A percentile compares a stretch with the other conserved stretches of the same genome.
These are phyloP conservation scores for Serrognathus titanus DNA, from an alignment of 2,888 invertebrate species.

Conservation along the genomic window DNA sequence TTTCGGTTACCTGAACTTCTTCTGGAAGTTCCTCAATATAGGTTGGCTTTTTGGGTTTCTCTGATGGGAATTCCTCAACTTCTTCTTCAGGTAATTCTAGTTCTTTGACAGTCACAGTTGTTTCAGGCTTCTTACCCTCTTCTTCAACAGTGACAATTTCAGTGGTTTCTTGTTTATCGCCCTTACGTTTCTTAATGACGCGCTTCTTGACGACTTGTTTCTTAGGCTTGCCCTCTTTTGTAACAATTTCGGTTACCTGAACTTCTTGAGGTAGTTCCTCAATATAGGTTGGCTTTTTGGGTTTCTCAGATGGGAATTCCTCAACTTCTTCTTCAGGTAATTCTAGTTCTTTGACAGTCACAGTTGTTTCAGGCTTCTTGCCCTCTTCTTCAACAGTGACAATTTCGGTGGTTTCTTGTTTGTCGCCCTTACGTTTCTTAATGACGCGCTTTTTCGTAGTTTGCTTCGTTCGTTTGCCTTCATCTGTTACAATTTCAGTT, in stretches of 20 bases:
- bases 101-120: constrained; percentile 34
- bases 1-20: constrained; percentile 35
- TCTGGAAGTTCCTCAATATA: constrained; percentile 36
- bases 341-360: constrained; percentile 32
- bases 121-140: constrained; percentile 33
- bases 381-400: constrained; percentile 35
- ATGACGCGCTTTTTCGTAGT: constrained; percentile 30
- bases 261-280: constrained; percentile 38
- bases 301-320: constrained; percentile 18
- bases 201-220: constrained; percentile 41
- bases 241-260: constrained; percentile 40
- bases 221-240: constrained; percentile 31
- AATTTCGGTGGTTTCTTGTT: constrained; percentile 20
- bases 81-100: constrained; percentile 33
- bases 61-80: constrained; percentile 10
- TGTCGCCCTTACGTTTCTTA: constrained; percentile 29
- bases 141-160: constrained; percentile 38
- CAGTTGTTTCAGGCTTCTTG: constrained; percentile 26
- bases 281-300: constrained; percentile 8
- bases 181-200: constrained; percentile 42
- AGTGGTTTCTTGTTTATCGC: constrained; percentile 40
- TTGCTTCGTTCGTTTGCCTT: constrained; percentile 28
- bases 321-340: constrained; percentile 23
- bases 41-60: constrained; percentile 17
- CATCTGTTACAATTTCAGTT: constrained; percentile 19